Evolutionary conservation across 1,140 invertebrate species (phyloP), one percentile per base, ranked within the genome.

Genomic region (Asbolus verrucosus): DNA sequence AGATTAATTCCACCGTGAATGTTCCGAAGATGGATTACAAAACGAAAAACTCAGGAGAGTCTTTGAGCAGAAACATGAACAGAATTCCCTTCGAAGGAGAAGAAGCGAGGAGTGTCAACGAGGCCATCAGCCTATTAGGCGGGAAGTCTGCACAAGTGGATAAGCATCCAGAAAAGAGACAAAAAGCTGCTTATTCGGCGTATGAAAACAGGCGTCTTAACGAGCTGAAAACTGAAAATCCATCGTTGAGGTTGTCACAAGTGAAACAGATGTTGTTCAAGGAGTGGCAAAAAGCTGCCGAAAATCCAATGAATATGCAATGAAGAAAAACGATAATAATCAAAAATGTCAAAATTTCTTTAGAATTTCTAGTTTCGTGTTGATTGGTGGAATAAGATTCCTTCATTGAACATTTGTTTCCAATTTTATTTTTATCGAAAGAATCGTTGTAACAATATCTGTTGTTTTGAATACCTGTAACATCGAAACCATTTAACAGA

Each of bases 241-340:
- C 97, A 2, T 91, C 91, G 6, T 80, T 98, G 46, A 87, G 95
- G 71, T 81, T 93, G 60, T 91, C 91, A 62, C 91, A 93, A 79
- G 84, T 92, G 60, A 94, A 93, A 79, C 91, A 93, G 81, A 81
- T 92, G 60, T 76, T 93, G 1, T 86, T 87, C 75, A 92, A 92
- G 80, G 94, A 98, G 83, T 98, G 96, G 96, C 89, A 93, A 83
- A 98, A 97, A 80, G 96, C 95, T 0, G 89, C 95, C 0, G 91
- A 96, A 72, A 98, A 98, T 84, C 96, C 97, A 13, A 79, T 97
- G n/a, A 97, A 97, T 0, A 41, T 27, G 8, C 3, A 27, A 8
- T 27, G 24, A 27, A 27, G 8, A n/a, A n/a, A n/a, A n/a, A n/a
- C n/a, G n/a, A n/a, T n/a, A n/a, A n/a, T n/a, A n/a, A n/a, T n/a